Evolutionary conservation across 2,113 vertebrate genomes (phyloP), one percentile per base, ranked within the genome.

Genomic region (Pseudorasbora parva): DNA sequence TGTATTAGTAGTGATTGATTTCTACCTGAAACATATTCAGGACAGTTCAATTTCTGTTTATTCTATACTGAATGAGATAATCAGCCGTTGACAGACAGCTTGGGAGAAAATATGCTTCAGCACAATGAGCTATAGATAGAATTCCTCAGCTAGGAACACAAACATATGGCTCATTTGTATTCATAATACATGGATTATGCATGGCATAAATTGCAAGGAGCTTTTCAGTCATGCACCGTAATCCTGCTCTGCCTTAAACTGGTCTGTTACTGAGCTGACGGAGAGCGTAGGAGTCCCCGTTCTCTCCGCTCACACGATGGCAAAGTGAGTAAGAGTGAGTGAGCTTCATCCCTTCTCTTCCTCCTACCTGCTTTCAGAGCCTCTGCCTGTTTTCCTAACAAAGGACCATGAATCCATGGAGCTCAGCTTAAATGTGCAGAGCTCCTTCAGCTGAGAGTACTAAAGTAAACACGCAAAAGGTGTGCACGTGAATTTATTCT

Each of bases 111-210:
- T 72, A 64, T 49, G 64, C 33, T 54, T 72, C n/a, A 27, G 23
- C 72, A 77, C 62, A 79, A 49, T 77, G 56, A 43, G 7, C 66
- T 59, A 47, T 66, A 82, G 33, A 81, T 41, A 69, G 64, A 30
- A 69, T 69, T 81, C 64, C 27, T 41, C 9, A 12, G 56, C 62
- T 72, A 76, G 37, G 82, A 69, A 73, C 73, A 84, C 75, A 78
- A 68, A 82, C 86, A 82, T 60, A 64, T 81, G 45, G 43, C 43
- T 54, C 59, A 59, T 72, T 79, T 79, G 68, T 23, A 43, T 71
- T 80, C 83, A 79, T 79, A 59, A 43, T 71, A 79, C 79, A 82
- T 79, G 75, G 86, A 85, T 87, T 85, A 87, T 82, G 83, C 83
- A 79, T 81, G 2, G 59, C 77, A 81, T 64, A 81, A 27, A 83